Evolutionary conservation across 2,113 vertebrate genomes (phyloP).

Genomic region (Phylloscopus whistleri): DNA sequence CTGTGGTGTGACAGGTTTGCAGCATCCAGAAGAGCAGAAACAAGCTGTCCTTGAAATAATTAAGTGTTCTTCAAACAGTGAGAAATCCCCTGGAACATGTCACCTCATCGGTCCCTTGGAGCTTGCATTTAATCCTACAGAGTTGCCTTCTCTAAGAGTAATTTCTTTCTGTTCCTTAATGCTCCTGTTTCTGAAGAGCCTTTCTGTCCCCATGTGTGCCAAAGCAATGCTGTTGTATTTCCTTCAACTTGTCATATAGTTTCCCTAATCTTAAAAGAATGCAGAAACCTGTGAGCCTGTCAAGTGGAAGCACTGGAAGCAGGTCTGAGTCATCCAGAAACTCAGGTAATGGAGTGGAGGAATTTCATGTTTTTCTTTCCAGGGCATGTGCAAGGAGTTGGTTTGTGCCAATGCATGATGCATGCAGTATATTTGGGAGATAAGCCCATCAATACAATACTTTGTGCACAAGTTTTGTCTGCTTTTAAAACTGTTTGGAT

Average conservation of each 20-base stretch:
- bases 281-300: background rate
- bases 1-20: background rate
- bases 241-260: background rate
- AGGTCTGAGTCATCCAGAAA: background rate
- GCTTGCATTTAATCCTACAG: background rate
- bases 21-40: background rate
- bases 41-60: conserved; percentile 2
- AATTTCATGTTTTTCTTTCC: conserved; percentile 7
- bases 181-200: background rate
- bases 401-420: background rate
- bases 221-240: background rate
- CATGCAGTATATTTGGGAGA: background rate
- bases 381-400: background rate
- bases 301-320: background rate
- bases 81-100: background rate
- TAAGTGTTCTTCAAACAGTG: background rate
- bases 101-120: background rate
- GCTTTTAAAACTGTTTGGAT: background rate
- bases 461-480: background rate
- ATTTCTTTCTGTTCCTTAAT: background rate
- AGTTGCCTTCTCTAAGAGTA: background rate
- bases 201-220: background rate
- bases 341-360: background rate
- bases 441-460: background rate
- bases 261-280: background rate